Evolutionary conservation across 2,113 vertebrate species (phyloP).

Genomic region (Microtus richardsoni): DNA sequence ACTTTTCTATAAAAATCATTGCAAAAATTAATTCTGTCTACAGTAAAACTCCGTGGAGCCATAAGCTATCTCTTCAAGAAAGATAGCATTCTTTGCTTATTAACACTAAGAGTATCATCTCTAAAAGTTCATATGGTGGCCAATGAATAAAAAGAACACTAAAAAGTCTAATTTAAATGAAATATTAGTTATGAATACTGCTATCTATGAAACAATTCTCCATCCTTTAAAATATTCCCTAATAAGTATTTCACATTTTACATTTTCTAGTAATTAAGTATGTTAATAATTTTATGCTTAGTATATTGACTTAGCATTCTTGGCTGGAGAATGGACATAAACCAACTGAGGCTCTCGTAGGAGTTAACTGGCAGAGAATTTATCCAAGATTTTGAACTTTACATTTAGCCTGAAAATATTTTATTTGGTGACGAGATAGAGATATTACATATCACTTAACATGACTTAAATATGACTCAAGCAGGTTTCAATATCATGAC

Average conservation of each 20-base stretch:
- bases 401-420: neutral
- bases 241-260: neutral
- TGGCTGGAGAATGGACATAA: neutral
- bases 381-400: neutral
- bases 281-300: neutral
- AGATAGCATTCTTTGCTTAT: neutral
- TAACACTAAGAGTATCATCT: neutral
- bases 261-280: neutral
- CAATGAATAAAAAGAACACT: neutral
- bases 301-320: neutral
- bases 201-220: neutral
- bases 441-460: neutral
- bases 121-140: conserved; percentile 20
- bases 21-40: conserved; percentile 24
- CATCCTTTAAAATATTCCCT: neutral
- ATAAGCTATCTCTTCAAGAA: neutral
- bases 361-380: neutral
- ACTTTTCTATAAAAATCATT: neutral
- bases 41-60: neutral
- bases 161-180: neutral
- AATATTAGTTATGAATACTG: neutral
- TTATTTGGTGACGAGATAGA: neutral
- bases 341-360: neutral
- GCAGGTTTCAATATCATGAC: neutral
- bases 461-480: neutral